phyloP scores from a whole-genome alignment of 2,113 vertebrate genomes.

The Rhinichthys klamathensis region DNA sequence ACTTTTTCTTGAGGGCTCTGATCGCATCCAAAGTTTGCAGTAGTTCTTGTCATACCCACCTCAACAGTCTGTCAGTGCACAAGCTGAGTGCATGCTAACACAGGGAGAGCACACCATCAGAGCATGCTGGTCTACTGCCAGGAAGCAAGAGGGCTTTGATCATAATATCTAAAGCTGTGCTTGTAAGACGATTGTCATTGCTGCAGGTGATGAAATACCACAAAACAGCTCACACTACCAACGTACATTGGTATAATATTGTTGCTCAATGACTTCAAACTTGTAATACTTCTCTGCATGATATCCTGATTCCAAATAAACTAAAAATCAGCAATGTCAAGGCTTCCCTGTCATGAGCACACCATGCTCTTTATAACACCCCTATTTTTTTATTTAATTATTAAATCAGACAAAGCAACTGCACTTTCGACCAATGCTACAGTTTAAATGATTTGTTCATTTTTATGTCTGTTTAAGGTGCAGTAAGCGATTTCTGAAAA shows the following conservation, averaged over 20 bases:
- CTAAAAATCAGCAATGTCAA: background rate
- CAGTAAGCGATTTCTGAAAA: too few species aligned
- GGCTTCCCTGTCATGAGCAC: background rate
- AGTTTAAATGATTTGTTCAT: background rate
- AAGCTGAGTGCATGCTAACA: background rate
- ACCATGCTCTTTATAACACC: background rate
- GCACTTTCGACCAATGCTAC: background rate
- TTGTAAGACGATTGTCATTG: constrained; percentile 36
- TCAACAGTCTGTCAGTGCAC: background rate
- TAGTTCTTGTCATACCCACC: constrained; percentile 7
- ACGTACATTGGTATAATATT: background rate
- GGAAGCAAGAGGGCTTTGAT: constrained; percentile 38
- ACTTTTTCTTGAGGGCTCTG: background rate
- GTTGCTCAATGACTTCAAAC: background rate
- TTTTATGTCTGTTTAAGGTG: too few species aligned
- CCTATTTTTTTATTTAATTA: too few species aligned
- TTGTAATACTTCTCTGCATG: background rate
- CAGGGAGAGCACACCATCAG: background rate
- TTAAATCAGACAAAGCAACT: background rate
- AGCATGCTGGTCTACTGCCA: background rate
- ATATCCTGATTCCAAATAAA: background rate
- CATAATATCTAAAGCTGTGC: constrained; percentile 11
- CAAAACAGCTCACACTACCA: background rate
- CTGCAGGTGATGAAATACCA: constrained; percentile 26
- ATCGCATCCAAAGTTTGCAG: background rate